Base-by-base conservation (phyloP, 2,113 vertebrate genomes). In the Brachionichthys hirsutus region DNA sequence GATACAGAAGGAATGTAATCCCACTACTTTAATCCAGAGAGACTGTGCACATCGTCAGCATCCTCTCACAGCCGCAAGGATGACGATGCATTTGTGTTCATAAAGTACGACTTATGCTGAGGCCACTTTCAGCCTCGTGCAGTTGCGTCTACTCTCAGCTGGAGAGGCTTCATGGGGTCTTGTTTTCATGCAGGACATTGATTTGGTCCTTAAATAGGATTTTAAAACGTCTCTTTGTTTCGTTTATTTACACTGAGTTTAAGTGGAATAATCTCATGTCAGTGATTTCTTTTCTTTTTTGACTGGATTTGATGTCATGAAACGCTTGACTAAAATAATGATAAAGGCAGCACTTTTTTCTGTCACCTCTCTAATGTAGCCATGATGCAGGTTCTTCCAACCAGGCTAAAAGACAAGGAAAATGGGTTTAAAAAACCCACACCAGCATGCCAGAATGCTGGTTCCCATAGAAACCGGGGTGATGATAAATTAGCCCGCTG, bases 401-500 rank as follows among this genome's bases (percentile, higher is more conserved):
- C 81, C 73, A 62, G 87, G 87, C 86, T 82, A 82, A 15, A 62
- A 12, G 34, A 35, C 4, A 40, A 55, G 17, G 44, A 54, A 49
- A 49, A 48, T 4, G 46, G 58, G 48, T 30, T 68, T 19, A 63
- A 68, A 79, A 75, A 59, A 54, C 69, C 88, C 78, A 90, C 88
- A 85, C 71, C 62, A 42, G 40, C 83, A 82, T 92, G 90, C 91
- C 70, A 88, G 87, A 89, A 86, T 78, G 57, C 66, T 59, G 83
- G 92, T 94, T 94, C 83, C 92, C 87, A 87, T 91, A 82, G 93
- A 81, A 91, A 94, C 92, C 38, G 80, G 62, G 84, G 80, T 87
- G 82, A 85, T 92, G 91, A 94, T 90, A 92, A 92, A 93, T 93
- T 92, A 92, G 86, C 85, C 90, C 81, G 81, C 78, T 88, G 85